Evolutionary conservation across 2,113 vertebrate species (phyloP), one percentile per base, ranked within the genome.

Genomic region (Pholis gunnellus): DNA sequence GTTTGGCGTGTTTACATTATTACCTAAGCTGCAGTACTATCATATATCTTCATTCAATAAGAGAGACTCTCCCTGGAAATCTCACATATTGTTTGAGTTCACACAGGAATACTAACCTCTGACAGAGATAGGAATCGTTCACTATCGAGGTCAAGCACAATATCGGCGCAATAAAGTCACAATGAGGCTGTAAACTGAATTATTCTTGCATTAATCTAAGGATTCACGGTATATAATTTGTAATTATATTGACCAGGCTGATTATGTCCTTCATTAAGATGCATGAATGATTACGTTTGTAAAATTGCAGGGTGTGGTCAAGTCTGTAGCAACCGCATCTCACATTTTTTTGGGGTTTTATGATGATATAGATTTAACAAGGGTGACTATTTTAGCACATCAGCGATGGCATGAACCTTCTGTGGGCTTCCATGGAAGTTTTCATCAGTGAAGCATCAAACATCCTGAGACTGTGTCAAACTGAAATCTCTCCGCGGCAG

Each of bases 381-480:
- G 46, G 10, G 13, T n/a, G 73, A 59, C 74, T 73, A 56, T 89
- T 90, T 79, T 31, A 75, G 34, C 69, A 79, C 72, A 72, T 73
- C 78, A 73, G 34, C 11, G 48, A 22, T 81, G 87, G 80, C 78
- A 40, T 14, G 27, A 71, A 57, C 77, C 54, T 75, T 87, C 66
- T 20, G 9, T 36, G 36, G 79, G 70, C 70, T 42, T 82, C 38
- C 29, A 25, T 72, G 79, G 84, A 90, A 78, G 83, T 92, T 84
- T 91, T 90, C 81, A 90, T 87, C 89, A 92, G 83, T 36, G 61
- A 71, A 79, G 84, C 87, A 84, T 90, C 92, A 90, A 79, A 84
- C 75, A 84, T 77, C 78, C 80, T 9, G 60, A 71, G 82, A 81
- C 86, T 85, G 70, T 93, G 93, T 92, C 88, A 88, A 83, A 66